Base-by-base conservation (phyloP, 2,888 invertebrate genomes). In the Dasysyrphus albostriatus region DNA sequence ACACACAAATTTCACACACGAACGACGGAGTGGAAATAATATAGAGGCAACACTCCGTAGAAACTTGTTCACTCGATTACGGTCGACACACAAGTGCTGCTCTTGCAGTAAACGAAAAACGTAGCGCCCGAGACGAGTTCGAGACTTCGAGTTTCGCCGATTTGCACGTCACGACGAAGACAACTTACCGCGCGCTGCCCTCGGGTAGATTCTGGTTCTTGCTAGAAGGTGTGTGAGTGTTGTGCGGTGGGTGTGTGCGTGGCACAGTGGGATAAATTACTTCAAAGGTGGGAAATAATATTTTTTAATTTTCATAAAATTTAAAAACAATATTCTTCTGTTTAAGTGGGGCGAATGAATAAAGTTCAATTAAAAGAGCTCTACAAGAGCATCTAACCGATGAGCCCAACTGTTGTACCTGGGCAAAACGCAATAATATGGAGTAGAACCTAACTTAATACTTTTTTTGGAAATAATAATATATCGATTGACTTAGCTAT, bases 1-100 rank as follows among this genome's bases (percentile, higher is more conserved):
- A 75, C 32, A 47, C 42, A 29, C 32, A 65, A 65, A 74, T 79
- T 37, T 76, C 24, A 63, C 16, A 81, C 63, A 77, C 72, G 67
- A 85, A 24, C 61, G 24, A 42, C 81, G 81, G 65, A 80, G 80
- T 72, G 75, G 59, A 32, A 34, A 49, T 65, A 24, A 24, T 24
- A 24, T 24, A 58, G 19, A 51, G 47, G 37, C 73, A 47, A 49
- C 74, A 63, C 80, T 76, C 80, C 58, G 76, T 54, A 72, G 19
- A 76, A 77, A 85, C 78, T 87, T 87, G 87, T 79, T 83, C 75
- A 83, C 87, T 82, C 82, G 77, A 79, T 51, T 51, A 78, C 83
- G 87, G 87, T 87, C 87, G 83, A 79, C 83, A 83, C 79, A 87
- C 83, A 87, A 87, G 83, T 87, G 83, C 83, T 87, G 83, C 54